Conservation (phyloP, 2,113 vertebrate species). For the Forbesichthys papilliferus region DNA sequence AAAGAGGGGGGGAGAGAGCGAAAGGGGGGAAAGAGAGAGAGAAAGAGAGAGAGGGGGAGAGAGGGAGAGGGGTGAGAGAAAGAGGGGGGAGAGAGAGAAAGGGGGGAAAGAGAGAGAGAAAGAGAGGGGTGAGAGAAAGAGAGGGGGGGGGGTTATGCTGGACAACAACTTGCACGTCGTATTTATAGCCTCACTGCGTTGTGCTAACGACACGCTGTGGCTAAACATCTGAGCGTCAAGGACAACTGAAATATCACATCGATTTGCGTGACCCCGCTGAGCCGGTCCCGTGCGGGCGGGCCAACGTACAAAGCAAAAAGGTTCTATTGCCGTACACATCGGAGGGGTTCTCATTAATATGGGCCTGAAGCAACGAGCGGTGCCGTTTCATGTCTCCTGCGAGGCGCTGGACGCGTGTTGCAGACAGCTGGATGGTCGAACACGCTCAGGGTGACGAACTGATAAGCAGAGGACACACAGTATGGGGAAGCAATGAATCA, state of each 20-base stretch:
- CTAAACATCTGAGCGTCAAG: too few species aligned
- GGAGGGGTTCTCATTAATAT: neutral
- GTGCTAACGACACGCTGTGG: slow-evolving; percentile 32
- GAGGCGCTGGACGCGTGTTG: neutral
- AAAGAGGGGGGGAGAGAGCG: slow-evolving; percentile 24
- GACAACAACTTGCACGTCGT: slow-evolving; percentile 54
- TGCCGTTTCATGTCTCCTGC: neutral
- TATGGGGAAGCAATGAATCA: slow-evolving; percentile 1
- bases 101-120: slow-evolving; percentile 37
- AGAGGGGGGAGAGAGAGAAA: slow-evolving; percentile 20
- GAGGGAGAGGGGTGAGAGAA: too few species aligned
- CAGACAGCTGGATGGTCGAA: neutral
- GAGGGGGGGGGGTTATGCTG: slow-evolving; percentile 38
- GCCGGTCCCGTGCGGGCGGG: neutral
- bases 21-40: neutral
- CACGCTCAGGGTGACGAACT: neutral
- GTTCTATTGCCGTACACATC: neutral
- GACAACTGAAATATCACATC: too few species aligned
- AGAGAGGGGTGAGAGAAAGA: too few species aligned
- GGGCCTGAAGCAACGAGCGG: neutral
- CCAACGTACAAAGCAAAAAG: too few species aligned
- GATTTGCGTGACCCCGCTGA: neutral
- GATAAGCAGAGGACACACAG: slow-evolving; percentile 3
- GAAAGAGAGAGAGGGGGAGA: too few species aligned
- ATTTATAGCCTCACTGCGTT: slow-evolving; percentile 68